Percentiles rank a stretch among this genome's conserved stretches.
These are phyloP conservation scores for Cyclura pinguis DNA, from an alignment of 2,797 vertebrate species.

Conservation along the genomic window DNA sequence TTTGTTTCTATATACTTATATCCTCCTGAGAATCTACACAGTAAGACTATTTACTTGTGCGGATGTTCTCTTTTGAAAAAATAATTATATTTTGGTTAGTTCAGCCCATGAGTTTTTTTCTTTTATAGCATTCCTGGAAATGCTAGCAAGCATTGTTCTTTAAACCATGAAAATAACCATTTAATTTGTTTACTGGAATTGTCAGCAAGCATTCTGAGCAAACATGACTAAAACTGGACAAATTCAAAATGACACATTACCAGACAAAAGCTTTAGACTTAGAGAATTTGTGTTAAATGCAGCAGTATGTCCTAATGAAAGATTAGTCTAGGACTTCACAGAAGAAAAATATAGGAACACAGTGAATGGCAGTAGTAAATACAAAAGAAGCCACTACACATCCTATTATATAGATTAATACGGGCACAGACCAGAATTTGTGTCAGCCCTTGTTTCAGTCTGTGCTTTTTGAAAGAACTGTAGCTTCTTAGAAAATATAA, in stretches of 20 bases:
- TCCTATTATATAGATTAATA: neutral
- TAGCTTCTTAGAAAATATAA: slow-evolving; percentile 9
- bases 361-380: neutral
- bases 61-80: neutral
- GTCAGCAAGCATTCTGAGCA: slow-evolving; percentile 20
- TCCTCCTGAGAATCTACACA: neutral
- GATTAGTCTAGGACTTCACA: slow-evolving; percentile 12
- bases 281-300: slow-evolving; percentile 18
- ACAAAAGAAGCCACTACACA: neutral
- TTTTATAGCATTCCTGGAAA: neutral
- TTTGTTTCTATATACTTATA: neutral
- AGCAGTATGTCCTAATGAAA: slow-evolving; percentile 36
- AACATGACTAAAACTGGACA: slow-evolving; percentile 12
- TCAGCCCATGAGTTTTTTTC: neutral
- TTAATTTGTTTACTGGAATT: slow-evolving; percentile 14
- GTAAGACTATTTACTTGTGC: neutral
- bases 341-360: neutral
- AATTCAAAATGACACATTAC: slow-evolving; percentile 14
- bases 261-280: slow-evolving; percentile 11
- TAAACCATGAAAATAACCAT: slow-evolving; percentile 21
- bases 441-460: neutral
- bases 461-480: neutral
- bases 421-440: neutral
- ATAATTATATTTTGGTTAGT: neutral
- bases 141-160: slow-evolving; percentile 7